A percentile compares a stretch with the other conserved stretches of the same genome.
phyloP scores from a whole-genome alignment of 2,888 invertebrate species.

The Dryadula phaetusa region DNA sequence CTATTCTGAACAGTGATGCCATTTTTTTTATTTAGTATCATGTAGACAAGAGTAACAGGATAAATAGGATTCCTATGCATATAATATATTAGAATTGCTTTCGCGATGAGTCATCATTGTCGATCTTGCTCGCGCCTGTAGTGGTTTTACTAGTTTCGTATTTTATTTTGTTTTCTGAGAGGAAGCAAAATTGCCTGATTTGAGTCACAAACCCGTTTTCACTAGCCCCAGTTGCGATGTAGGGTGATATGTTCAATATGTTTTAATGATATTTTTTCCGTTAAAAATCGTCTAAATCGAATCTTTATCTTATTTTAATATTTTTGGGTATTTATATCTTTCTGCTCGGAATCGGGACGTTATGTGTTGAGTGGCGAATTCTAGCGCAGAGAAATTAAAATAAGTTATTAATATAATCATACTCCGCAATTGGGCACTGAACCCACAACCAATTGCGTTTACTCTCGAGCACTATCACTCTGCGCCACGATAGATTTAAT shows the following conservation, averaged over 20 bases:
- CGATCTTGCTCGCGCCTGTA: slow-evolving; percentile 31
- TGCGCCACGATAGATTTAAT: too few species aligned
- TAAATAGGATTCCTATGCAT: slow-evolving; percentile 14
- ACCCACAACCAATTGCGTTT: too few species aligned
- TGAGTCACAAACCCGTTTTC: slow-evolving; percentile 43
- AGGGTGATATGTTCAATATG: background rate
- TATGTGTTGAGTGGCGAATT: too few species aligned
- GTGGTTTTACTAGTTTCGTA: slow-evolving; percentile 39
- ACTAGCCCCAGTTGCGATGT: slow-evolving; percentile 4
- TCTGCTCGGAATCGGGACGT: too few species aligned
- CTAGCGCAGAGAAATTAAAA: too few species aligned
- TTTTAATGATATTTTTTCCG: background rate
- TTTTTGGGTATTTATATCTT: too few species aligned
- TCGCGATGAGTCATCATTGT: slow-evolving; percentile 45
- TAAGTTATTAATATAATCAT: too few species aligned
- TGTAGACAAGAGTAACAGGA: slow-evolving; percentile 1
- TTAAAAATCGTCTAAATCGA: background rate
- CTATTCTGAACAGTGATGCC: too few species aligned
- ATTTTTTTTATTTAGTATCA: too few species aligned
- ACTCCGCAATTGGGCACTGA: too few species aligned
- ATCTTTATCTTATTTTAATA: too few species aligned
- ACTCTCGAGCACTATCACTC: too few species aligned
- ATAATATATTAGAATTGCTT: slow-evolving; percentile 32
- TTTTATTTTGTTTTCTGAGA: slow-evolving; percentile 40
- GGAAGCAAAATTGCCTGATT: slow-evolving; percentile 37